Evolutionary conservation across 2,113 vertebrate genomes (phyloP), one percentile per base, ranked within the genome.

Genomic region (Clinocottus analis): DNA sequence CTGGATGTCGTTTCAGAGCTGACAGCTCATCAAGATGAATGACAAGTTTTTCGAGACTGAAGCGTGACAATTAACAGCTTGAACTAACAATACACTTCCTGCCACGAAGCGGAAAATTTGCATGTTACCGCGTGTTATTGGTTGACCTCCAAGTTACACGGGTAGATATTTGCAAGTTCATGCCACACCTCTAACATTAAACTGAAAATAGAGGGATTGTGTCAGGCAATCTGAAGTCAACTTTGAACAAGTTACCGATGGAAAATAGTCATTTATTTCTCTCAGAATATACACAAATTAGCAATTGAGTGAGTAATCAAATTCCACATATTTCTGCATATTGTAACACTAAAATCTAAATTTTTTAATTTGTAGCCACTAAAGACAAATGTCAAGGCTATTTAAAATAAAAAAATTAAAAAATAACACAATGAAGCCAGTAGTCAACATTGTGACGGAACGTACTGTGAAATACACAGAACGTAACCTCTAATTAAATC

Each of bases 11-110:
- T 65, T 77, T 68, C 62, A 62, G 72, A 49, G 65, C 51, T 33
- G 43, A 80, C 73, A 7, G 73, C 70, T 83, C 73, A 80, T 78
- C 77, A 72, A 68, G 56, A 81, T 66, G 74, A 78, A 59, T 69
- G 77, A 43, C 41, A 14, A 3, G 41, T 13, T 43, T n/a, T 43
- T 4, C 12, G 12, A 43, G 12, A 80, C 77, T 3, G 55, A 58
- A 7, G 51, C n/a, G n/a, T 11, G 51, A 55, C 23, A 56, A 25
- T 56, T 29, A 29, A 58, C 68, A 25, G 67, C 58, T 71, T 65
- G 27, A 67, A 69, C 72, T 60, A 72, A 77, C 53, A 58, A 81
- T 72, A 37, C 71, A 53, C 61, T 11, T 73, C 67, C 65, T 59
- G 68, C 60, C 49, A 71, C 56, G 4, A 72, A 77, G 60, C 63